A percentile compares a stretch with the other conserved stretches of the same genome.
These are phyloP conservation scores for Malurus elegans DNA, from an alignment of 2,113 vertebrate genomes.

Conservation along the genomic window DNA sequence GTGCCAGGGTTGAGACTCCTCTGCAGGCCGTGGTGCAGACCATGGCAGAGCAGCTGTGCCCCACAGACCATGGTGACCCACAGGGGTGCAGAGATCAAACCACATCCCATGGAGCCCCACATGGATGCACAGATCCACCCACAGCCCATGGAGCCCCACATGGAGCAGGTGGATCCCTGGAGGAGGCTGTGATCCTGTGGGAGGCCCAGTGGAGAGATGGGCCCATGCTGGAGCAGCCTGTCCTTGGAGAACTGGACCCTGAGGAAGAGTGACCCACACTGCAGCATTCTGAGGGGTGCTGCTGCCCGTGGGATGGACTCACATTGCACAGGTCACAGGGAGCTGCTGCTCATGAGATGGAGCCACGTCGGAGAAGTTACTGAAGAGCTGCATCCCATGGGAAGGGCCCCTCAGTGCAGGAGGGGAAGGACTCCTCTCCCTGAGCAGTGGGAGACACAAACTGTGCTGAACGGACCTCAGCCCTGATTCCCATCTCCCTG, in stretches of 20 bases:
- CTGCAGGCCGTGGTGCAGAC: fast-evolving
- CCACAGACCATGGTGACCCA: background rate
- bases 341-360: background rate
- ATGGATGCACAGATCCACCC: too few relatives aligned
- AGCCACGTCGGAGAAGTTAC: fast-evolving
- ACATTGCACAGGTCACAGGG: fast-evolving
- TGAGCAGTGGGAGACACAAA: background rate
- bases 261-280: fast-evolving
- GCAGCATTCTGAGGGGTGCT: background rate
- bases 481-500: background rate
- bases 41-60: too few relatives aligned
- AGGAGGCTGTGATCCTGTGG: background rate
- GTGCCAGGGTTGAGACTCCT: background rate
- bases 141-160: fast-evolving
- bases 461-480: background rate
- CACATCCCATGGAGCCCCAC: background rate
- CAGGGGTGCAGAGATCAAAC: too few relatives aligned
- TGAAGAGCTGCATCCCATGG: fast-evolving
- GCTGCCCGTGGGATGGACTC: background rate
- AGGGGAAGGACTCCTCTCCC: background rate
- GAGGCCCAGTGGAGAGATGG: background rate
- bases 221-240: background rate
- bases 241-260: background rate
- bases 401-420: fast-evolving
- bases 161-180: background rate